Evolutionary conservation across 2,797 vertebrate genomes (phyloP).

Genomic region (Spheniscus humboldti): DNA sequence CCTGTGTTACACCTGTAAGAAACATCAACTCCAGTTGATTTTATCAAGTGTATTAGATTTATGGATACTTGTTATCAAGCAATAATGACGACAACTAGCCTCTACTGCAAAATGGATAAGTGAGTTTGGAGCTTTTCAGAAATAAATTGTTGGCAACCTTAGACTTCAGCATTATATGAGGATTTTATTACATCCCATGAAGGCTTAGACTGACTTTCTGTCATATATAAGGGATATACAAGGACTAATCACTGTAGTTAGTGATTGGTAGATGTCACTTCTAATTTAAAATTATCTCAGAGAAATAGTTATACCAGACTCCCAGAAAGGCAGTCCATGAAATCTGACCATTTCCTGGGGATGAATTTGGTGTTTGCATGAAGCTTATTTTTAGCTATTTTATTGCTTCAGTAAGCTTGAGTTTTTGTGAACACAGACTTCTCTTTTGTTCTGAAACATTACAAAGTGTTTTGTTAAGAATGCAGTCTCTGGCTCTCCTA

Average conservation of each 20-base stretch:
- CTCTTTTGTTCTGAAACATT: neutral
- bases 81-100: neutral
- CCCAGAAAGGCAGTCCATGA: neutral
- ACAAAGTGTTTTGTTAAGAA: neutral
- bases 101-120: neutral
- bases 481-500: neutral
- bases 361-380: neutral
- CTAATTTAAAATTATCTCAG: neutral
- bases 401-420: neutral
- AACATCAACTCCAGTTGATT: neutral
- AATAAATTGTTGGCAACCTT: neutral
- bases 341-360: neutral
- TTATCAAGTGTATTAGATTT: neutral
- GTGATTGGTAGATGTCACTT: neutral
- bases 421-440: neutral
- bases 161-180: neutral
- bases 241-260: neutral
- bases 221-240: neutral
- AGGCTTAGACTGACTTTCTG: neutral
- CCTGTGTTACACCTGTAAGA: neutral
- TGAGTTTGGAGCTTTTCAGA: neutral
- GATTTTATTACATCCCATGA: neutral
- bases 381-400: neutral
- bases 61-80: neutral
- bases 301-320: neutral